Base-by-base conservation (phyloP, 1,140 invertebrate genomes). In the Drosophila novamexicana region DNA sequence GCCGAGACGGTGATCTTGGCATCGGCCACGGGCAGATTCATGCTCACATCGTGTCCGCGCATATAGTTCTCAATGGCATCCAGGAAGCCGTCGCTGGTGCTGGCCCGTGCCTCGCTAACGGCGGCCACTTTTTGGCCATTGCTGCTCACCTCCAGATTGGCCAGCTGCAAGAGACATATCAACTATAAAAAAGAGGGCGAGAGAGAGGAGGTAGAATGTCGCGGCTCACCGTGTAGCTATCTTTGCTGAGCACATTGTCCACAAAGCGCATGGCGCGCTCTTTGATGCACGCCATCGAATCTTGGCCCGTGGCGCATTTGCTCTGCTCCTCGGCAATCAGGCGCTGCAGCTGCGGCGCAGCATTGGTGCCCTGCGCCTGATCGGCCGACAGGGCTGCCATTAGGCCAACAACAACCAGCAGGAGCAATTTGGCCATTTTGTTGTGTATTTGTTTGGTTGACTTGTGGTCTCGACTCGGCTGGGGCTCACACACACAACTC, bases 271-370 rank as follows among this genome's bases (percentile, higher is more conserved):
- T 95, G 52, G 96, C 95, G 85, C 96, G 96, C 93, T 95, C 96
- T 92, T 97, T 97, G 92, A 97, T 95, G 93, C 96, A 97, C 29
- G 96, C 94, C 45, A 96, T 94, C 7, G 96, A 95, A 88, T 97
- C 96, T 81, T 95, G 95, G 57, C 95, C 95, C 64, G 94, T 94
- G 39, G 94, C 93, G 89, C 96, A 97, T 77, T 96, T 95, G 22
- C 93, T 93, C 79, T 95, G 94, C 91, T 96, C 95, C 89, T 96
- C 95, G 79, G 96, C 95, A 6, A 96, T 95, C 86, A 96, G 94
- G 36, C 93, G 93, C 75, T 96, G 95, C 94, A 96, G 94, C 95
- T 67, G 94, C 9, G 95, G 81, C 94, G 96, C 95, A 94, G 96
- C 42, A 94, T 96, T 50, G 64, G 93, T 90, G 7, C 79, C 70